Evolutionary conservation across 1,140 invertebrate genomes (phyloP).

Genomic region (Penaeus chinensis): DNA sequence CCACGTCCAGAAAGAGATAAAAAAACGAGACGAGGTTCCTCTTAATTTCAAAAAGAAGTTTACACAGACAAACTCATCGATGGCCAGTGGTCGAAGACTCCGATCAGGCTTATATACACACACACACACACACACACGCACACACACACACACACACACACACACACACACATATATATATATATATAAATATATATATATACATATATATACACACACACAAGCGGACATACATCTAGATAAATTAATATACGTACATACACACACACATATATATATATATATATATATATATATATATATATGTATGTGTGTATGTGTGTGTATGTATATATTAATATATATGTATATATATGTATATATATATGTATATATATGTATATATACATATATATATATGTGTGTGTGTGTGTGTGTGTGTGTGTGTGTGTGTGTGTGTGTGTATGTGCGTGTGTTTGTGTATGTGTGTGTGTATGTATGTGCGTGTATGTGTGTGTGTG

Average conservation of each 20-base stretch:
- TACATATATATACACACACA: no score
- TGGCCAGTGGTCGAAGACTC: no score
- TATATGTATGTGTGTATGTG: no score
- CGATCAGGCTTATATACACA: no score
- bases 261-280: no score
- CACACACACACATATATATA: neutral
- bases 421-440: neutral
- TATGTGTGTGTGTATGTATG: neutral
- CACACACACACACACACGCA: neutral
- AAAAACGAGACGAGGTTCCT: no score
- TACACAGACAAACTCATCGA: no score
- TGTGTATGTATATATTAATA: neutral
- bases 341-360: neutral
- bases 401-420: neutral
- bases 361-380: neutral
- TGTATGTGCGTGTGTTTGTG: neutral
- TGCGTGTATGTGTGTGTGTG: neutral
- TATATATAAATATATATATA: neutral
- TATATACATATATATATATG: constrained; percentile 2
- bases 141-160: neutral
- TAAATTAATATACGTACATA: no score
- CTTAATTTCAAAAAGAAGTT: no score
- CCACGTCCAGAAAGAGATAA: no score
- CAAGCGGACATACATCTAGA: no score
- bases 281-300: no score